These are phyloP conservation scores for Aphelenchoides bicaudatus DNA, from an alignment of 2,888 invertebrate genomes.

Conservation along the genomic window DNA sequence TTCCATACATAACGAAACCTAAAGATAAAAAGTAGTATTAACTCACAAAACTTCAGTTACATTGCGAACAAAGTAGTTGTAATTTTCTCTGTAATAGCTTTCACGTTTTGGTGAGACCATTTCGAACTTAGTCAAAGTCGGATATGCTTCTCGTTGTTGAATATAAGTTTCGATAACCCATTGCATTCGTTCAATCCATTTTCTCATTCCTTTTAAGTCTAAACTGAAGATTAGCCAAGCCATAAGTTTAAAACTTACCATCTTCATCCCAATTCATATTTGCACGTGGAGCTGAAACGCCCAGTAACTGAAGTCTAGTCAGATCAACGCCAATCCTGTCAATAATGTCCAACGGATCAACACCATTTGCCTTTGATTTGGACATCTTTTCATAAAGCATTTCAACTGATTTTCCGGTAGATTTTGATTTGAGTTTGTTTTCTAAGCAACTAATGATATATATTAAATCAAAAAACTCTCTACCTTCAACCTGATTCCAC, in stretches of 20 bases:
- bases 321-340: constrained; percentile 80
- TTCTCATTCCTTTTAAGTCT: constrained; percentile 47
- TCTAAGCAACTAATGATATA: not conserved
- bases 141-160: constrained; percentile 23
- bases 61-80: constrained; percentile 51
- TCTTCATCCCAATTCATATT: constrained; percentile 80
- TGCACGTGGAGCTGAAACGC: constrained; percentile 83
- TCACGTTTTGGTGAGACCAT: constrained; percentile 29
- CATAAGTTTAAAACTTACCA: constrained; percentile 64
- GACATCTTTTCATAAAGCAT: constrained; percentile 96
- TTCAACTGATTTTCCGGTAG: constrained; percentile 70
- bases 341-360: constrained; percentile 66
- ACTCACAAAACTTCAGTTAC: constrained; percentile 34
- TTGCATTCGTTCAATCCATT: constrained; percentile 47
- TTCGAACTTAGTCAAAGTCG: not conserved
- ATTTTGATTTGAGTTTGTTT: constrained; percentile 55
- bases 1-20: constrained; percentile 50
- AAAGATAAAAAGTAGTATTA: constrained; percentile 18
- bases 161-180: constrained; percentile 43
- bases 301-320: constrained; percentile 80
- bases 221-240: too few species aligned
- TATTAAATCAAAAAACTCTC: constrained; percentile 5
- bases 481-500: constrained; percentile 63
- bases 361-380: constrained; percentile 92
- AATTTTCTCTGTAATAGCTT: constrained; percentile 37